phyloP scores from a whole-genome alignment of 2,888 invertebrate species.

The Drosophila subsilvestris region DNA sequence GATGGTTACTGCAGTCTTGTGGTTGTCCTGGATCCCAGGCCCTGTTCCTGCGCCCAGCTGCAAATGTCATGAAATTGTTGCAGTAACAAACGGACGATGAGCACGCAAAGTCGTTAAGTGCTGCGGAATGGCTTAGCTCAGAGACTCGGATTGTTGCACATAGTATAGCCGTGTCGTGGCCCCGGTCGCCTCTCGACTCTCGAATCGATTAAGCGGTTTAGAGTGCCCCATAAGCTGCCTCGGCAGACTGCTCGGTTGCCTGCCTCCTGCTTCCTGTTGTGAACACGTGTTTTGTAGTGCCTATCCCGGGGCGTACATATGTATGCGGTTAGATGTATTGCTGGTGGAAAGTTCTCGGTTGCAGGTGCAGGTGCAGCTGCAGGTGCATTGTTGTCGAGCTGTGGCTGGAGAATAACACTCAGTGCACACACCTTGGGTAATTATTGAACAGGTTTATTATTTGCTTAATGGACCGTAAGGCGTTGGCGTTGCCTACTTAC shows the following conservation, averaged over 20 bases:
- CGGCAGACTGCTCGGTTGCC: slow-evolving; percentile 21
- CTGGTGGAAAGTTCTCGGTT: slow-evolving; percentile 5
- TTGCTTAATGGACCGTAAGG: slow-evolving; percentile 47
- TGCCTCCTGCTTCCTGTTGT: slow-evolving; percentile 27
- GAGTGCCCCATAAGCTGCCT: slow-evolving; percentile 57
- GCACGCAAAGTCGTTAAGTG: slow-evolving; percentile 62
- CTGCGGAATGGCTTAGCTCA: slow-evolving; percentile 46
- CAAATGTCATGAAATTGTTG: slow-evolving; percentile 43
- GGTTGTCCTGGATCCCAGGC: background rate
- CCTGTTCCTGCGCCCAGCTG: slow-evolving; percentile 36
- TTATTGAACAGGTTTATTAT: slow-evolving; percentile 53
- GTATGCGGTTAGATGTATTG: slow-evolving; percentile 11
- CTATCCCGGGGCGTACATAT: slow-evolving; percentile 32
- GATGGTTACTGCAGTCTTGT: slow-evolving; percentile 18
- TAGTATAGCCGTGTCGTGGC: slow-evolving; percentile 18
- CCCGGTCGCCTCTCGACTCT: slow-evolving; percentile 16
- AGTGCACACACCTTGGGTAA: slow-evolving; percentile 33
- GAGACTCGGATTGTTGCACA: slow-evolving; percentile 27
- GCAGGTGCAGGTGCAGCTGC: slow-evolving; percentile 12
- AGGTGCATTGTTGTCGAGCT: slow-evolving; percentile 35
- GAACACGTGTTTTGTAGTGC: slow-evolving; percentile 43
- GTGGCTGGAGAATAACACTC: slow-evolving; percentile 32
- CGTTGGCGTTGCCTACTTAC: slow-evolving; percentile 32
- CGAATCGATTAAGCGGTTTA: slow-evolving; percentile 65
- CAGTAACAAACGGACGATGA: slow-evolving; percentile 33